These are phyloP conservation scores for Drosophila orena DNA, from an alignment of 1,140 invertebrate genomes.

Conservation along the genomic window DNA sequence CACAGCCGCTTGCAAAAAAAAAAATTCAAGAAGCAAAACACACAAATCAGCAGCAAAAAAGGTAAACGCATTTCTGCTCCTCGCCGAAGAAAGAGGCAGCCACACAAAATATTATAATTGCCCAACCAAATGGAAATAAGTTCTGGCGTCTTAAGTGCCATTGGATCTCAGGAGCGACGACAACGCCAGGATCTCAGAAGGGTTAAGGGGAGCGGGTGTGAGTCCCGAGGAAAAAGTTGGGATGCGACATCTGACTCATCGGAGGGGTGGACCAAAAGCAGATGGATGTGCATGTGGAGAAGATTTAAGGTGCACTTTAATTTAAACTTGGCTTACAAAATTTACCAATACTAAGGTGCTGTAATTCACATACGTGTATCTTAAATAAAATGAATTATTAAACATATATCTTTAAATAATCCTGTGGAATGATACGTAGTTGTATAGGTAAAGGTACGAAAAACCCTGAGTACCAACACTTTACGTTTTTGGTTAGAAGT, in stretches of 20 bases:
- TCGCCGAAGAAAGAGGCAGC: neutral
- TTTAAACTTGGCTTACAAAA: too few relatives aligned
- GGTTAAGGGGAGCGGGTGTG: neutral
- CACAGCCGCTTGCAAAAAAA: slow-evolving; percentile 57
- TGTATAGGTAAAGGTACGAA: too few relatives aligned
- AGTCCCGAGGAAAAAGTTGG: slow-evolving; percentile 34
- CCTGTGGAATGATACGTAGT: too few relatives aligned
- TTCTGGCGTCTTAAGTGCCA: slow-evolving; percentile 81
- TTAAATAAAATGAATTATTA: too few relatives aligned
- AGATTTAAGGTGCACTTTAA: slow-evolving; percentile 9
- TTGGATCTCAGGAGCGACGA: slow-evolving; percentile 48
- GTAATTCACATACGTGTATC: too few relatives aligned
- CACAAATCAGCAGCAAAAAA: slow-evolving; percentile 78
- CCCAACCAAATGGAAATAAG: slow-evolving; percentile 81
- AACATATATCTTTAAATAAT: too few relatives aligned
- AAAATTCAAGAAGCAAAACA: slow-evolving; percentile 77
- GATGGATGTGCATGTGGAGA: slow-evolving; percentile 14
- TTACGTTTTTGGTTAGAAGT: too few relatives aligned
- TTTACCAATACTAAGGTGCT: too few relatives aligned
- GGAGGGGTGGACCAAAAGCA: neutral
- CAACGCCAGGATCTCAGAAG: slow-evolving; percentile 50
- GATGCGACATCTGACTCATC: slow-evolving; percentile 29
- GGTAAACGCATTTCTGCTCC: slow-evolving; percentile 66
- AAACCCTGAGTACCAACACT: too few relatives aligned
- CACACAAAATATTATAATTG: slow-evolving; percentile 81